Evolutionary conservation across 2,113 vertebrate genomes (phyloP).

Genomic region (Sander vitreus): DNA sequence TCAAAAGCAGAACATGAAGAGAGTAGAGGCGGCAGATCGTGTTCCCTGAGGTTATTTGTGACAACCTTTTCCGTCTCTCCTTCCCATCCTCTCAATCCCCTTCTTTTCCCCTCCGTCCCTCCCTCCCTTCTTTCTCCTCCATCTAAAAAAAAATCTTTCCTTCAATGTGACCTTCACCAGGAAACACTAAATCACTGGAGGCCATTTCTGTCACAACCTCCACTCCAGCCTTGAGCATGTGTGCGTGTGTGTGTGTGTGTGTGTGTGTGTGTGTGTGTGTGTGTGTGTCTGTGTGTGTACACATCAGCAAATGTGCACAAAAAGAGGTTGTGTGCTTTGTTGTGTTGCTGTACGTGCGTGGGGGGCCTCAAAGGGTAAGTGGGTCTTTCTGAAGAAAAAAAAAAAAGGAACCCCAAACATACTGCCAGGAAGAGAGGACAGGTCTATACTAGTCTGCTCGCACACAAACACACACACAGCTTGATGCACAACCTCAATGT

Average conservation of each 20-base stretch:
- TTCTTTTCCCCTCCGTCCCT: not conserved
- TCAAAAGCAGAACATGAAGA: constrained; percentile 2
- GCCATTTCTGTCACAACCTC: constrained; percentile 59
- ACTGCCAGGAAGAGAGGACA: constrained; percentile 27
- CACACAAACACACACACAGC: constrained; percentile 38
- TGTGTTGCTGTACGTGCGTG: constrained; percentile 4
- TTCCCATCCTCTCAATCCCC: not conserved
- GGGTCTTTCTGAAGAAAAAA: constrained; percentile 45
- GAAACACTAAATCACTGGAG: constrained; percentile 71
- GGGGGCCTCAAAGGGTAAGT: constrained; percentile 38
- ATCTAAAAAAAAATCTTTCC: constrained; percentile 48
- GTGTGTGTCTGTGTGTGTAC: not conserved
- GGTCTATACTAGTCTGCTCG: constrained; percentile 46
- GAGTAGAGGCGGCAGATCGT: not conserved
- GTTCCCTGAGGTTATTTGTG: constrained; percentile 5
- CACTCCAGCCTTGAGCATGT: not conserved
- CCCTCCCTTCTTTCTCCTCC: constrained; percentile 5
- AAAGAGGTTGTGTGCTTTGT: constrained; percentile 12
- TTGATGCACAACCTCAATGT: constrained; percentile 15
- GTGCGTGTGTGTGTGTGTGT: constrained; percentile 12
- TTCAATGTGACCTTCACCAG: constrained; percentile 63
- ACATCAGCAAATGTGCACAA: constrained; percentile 2
- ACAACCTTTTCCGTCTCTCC: not conserved
- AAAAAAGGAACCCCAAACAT: constrained; percentile 55
- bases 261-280: constrained; percentile 4